Evolutionary conservation across 35 echinoderm and acorn worm species (phyloP), one percentile per base, ranked within the genome.

Genomic region (Anneissia japonica): DNA sequence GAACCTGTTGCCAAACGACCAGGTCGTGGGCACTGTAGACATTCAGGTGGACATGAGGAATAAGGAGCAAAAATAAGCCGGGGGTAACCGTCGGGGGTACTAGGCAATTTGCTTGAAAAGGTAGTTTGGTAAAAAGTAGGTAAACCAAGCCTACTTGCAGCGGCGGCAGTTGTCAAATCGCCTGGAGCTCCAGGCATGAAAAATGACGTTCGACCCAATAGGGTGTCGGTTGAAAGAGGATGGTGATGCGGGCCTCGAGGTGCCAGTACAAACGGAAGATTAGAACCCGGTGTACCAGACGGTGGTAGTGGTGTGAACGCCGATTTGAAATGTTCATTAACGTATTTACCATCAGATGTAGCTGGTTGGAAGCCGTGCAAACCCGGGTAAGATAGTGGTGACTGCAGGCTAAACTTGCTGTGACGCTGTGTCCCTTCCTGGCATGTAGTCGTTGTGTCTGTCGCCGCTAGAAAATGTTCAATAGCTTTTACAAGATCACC

Each of bases 401-500:
- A 39, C 11, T 76, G 80, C 83, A 77, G 76, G 34, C 38, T 46
- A 84, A 77, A 34, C 46, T 90, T 74, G 81, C 45, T 75, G 23
- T 51, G 37, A 72, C 74, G 36, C 28, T 64, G 17, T 34, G 86
- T 30, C 38, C 76, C 74, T 36, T 80, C 28, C 72, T 31, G 21
- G 39, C 72, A 64, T 31, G 35, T 26, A 29, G 16, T 74, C 26
- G 87, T 46, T 55, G 89, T 73, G 26, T 99, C 96, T 32, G 38
- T 88, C 12, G 96, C 96, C 21, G 92, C 91, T 32, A 99, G 82
- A 46, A 99, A 99, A 77, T 99, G 96, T 87, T 99, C 96, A 38
- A 99, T 99, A 38, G 96, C 91, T 77, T 94, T 99, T 34, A 99
- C 92, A 36, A 99, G 84, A 32, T 99, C 96, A 0, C 96, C 96